Evolutionary conservation across 1,140 invertebrate genomes (phyloP).

Genomic region (Aphaenogaster ashmeadi): DNA sequence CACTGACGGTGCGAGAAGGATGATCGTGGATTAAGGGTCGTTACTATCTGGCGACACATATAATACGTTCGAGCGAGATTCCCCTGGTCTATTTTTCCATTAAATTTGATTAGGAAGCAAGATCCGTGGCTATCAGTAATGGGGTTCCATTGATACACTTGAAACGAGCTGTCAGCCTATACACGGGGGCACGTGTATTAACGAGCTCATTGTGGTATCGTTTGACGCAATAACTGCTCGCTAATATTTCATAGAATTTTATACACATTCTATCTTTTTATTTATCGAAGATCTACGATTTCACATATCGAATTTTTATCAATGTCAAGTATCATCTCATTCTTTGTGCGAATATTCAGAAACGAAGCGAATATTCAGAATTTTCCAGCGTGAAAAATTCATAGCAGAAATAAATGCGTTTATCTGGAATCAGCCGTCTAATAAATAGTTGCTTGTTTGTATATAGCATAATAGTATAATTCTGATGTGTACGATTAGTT

Average conservation of each 20-base stretch:
- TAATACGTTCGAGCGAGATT: conserved; percentile 43
- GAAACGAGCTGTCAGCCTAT: background rate
- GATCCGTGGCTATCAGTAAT: conserved; percentile 62
- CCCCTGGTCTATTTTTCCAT: conserved; percentile 73
- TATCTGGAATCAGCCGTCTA: background rate
- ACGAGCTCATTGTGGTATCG: background rate
- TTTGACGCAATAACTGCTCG: background rate
- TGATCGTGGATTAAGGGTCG: conserved; percentile 83
- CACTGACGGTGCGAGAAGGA: conserved; percentile 66
- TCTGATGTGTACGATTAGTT: background rate
- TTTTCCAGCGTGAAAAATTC: background rate
- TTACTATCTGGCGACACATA: conserved; percentile 81
- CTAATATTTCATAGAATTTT: background rate
- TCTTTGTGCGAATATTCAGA: background rate
- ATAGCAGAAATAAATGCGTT: background rate
- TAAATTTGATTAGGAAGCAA: conserved; percentile 73
- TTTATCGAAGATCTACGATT: background rate
- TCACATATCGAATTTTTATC: background rate
- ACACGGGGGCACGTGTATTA: background rate
- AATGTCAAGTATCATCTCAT: background rate
- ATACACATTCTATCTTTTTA: background rate
- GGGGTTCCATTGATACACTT: conserved; percentile 16
- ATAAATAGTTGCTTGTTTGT: background rate
- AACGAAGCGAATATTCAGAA: background rate
- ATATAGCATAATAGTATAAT: background rate